Percentiles rank a stretch among this genome's conserved stretches.
These are phyloP conservation scores for Pterophyllum scalare DNA, from an alignment of 2,113 vertebrate species.

Conservation along the genomic window DNA sequence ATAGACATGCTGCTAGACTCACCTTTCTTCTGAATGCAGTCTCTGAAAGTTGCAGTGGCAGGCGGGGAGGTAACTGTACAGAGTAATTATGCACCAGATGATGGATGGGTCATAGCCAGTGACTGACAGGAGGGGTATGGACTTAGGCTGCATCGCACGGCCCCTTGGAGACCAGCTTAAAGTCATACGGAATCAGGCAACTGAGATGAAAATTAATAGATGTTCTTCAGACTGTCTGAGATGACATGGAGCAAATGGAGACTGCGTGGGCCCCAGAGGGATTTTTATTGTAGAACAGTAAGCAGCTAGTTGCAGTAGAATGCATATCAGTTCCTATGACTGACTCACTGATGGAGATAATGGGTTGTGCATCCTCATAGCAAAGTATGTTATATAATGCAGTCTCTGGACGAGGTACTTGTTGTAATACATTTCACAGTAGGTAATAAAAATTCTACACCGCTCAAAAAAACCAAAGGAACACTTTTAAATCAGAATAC, in stretches of 20 bases:
- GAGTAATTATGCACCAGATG: constrained; percentile 66
- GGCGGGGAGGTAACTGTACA: constrained; percentile 51
- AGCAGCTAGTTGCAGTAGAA: constrained; percentile 50
- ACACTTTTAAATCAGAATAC: too few species aligned
- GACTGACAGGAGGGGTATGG: constrained; percentile 66
- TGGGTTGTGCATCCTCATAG: constrained; percentile 28
- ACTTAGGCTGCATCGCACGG: constrained; percentile 38
- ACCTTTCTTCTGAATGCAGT: constrained; percentile 28
- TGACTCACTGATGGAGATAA: constrained; percentile 53
- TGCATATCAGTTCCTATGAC: constrained; percentile 50
- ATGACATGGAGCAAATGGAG: constrained; percentile 53
- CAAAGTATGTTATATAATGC: constrained; percentile 14
- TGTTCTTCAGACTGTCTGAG: constrained; percentile 39
- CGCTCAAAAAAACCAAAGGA: too few species aligned
- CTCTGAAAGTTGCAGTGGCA: constrained; percentile 61
- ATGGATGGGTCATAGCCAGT: constrained; percentile 67
- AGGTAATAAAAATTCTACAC: not conserved
- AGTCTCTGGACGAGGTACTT: not conserved
- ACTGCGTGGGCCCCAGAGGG: not conserved
- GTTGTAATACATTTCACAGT: not conserved
- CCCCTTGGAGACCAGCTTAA: constrained; percentile 44
- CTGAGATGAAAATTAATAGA: constrained; percentile 59
- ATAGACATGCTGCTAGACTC: constrained; percentile 35
- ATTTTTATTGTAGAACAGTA: constrained; percentile 52
- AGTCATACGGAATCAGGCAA: constrained; percentile 39